phyloP scores from a whole-genome alignment of 2,888 invertebrate species.

The Ophion slaviceki region DNA sequence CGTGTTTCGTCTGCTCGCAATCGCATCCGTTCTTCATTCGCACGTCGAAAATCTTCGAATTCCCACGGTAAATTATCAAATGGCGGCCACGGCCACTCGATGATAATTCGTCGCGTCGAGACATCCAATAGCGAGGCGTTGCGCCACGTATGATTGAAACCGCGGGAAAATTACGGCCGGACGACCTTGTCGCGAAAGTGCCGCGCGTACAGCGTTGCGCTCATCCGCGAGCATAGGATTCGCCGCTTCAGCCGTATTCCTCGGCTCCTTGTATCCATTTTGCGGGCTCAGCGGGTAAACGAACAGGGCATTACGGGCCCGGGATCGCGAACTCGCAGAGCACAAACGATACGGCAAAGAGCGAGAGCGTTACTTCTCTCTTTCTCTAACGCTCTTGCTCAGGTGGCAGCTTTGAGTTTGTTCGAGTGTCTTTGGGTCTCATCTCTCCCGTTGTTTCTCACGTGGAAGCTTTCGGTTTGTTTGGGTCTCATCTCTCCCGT shows the following conservation, averaged over 20 bases:
- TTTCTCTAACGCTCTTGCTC: no score
- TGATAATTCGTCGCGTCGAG: conserved; percentile 8
- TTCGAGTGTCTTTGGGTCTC: no score
- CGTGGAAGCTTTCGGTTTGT: no score
- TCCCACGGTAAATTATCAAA: conserved; percentile 9
- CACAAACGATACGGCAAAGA: conserved; percentile 17
- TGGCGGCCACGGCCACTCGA: neutral
- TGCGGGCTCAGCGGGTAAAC: neutral
- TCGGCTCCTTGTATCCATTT: conserved; percentile 15
- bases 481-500: no score
- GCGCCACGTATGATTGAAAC: conserved; percentile 18
- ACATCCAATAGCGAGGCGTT: conserved; percentile 6
- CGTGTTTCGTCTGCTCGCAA: no score
- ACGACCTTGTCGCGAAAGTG: conserved; percentile 39
- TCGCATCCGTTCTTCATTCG: no score
- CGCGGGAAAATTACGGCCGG: conserved; percentile 26
- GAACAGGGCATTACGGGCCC: conserved; percentile 41
- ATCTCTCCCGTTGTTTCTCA: no score
- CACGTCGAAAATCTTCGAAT: neutral
- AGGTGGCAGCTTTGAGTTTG: no score
- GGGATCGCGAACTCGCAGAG: conserved; percentile 12
- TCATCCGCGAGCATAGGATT: neutral
- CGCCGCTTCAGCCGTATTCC: neutral
- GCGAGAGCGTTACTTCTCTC: neutral
- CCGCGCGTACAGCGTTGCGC: neutral